These are phyloP conservation scores for Tuta absoluta DNA, from an alignment of 2,888 invertebrate genomes.

Conservation along the genomic window DNA sequence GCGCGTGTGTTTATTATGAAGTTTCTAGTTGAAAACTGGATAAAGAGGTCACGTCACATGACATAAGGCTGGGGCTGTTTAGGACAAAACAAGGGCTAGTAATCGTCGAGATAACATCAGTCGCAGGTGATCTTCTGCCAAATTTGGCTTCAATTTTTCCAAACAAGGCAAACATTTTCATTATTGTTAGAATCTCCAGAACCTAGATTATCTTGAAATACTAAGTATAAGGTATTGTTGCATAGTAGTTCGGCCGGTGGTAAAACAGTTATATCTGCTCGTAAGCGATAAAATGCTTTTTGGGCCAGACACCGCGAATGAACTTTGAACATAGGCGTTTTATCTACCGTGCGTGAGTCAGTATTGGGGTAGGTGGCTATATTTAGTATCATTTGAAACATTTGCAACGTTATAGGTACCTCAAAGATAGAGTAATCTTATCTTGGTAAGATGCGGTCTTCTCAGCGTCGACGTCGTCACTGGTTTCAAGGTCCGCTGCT, in stretches of 20 bases:
- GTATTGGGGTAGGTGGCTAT: background rate
- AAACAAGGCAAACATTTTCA: background rate
- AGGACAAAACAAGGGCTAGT: background rate
- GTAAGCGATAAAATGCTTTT: too few species aligned
- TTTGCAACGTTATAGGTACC: background rate
- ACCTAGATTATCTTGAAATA: background rate
- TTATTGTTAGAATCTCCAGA: background rate
- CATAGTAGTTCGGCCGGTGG: too few species aligned
- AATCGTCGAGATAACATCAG: background rate
- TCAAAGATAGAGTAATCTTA: conserved; percentile 7
- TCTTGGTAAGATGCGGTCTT: background rate
- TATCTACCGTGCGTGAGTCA: background rate
- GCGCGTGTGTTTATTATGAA: background rate
- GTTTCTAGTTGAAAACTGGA: background rate
- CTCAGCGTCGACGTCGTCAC: background rate
- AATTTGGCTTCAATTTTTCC: background rate
- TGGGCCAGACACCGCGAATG: too few species aligned
- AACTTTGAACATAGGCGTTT: too few species aligned
- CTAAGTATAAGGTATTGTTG: background rate
- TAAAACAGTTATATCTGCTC: too few species aligned
- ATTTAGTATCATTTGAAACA: background rate
- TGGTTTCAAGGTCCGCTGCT: conserved; percentile 1
- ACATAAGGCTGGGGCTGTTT: background rate
- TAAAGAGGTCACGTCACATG: background rate
- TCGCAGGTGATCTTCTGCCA: background rate